Evolutionary conservation across 2,113 vertebrate species (phyloP).

Genomic region (Rhinichthys klamathensis): DNA sequence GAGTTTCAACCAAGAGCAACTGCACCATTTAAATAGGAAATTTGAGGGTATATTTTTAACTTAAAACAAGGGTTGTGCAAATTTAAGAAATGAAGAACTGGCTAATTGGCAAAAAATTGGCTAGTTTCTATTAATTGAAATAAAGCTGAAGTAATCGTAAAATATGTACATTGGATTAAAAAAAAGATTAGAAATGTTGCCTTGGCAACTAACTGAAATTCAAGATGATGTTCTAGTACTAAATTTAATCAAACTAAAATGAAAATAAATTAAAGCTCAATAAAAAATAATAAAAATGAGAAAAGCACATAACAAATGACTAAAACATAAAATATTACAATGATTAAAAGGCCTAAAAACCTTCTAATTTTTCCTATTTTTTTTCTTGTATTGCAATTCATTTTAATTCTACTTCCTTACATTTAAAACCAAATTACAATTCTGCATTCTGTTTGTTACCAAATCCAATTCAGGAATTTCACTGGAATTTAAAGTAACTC

Average conservation of each 20-base stretch:
- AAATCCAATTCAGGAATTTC: background rate
- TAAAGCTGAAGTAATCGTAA: background rate
- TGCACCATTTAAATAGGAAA: conserved; percentile 3
- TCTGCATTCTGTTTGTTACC: background rate
- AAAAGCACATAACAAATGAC: no score
- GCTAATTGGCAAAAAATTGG: no score
- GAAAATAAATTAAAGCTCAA: background rate
- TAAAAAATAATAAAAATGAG: background rate
- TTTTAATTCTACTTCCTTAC: background rate
- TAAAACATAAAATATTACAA: no score
- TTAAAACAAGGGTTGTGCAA: background rate
- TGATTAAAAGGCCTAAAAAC: no score
- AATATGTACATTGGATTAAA: no score
- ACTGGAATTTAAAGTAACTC: background rate
- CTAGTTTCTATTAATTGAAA: background rate
- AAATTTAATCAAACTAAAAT: no score
- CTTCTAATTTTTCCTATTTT: no score
- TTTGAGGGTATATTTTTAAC: conserved; percentile 1
- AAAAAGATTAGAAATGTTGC: background rate
- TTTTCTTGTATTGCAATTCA: background rate
- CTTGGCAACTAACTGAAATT: background rate
- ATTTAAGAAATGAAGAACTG: background rate
- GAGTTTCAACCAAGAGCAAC: conserved; percentile 8
- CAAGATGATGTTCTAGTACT: no score
- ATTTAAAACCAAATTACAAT: background rate